Evolutionary conservation across 1,140 invertebrate species (phyloP).

Genomic region (Caenorhabditis elegans): DNA sequence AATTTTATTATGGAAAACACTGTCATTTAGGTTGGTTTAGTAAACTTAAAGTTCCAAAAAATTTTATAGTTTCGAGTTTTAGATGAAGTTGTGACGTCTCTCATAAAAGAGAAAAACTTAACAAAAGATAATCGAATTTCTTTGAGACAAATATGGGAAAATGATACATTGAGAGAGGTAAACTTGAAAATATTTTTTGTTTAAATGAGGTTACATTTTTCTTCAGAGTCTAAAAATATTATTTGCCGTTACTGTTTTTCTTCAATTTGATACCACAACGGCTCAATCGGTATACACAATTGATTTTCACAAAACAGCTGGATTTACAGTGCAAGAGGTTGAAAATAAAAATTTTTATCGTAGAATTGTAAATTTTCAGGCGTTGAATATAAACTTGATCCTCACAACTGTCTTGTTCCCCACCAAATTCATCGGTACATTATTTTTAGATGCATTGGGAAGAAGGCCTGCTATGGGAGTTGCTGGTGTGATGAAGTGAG

Average conservation of each 20-base stretch:
- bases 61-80: neutral
- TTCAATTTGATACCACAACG: neutral
- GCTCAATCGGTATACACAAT: neutral
- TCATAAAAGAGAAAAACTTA: neutral
- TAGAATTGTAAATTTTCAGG: neutral
- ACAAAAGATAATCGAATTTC: neutral
- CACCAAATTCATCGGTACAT: neutral
- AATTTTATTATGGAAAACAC: neutral
- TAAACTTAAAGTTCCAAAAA: neutral
- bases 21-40: neutral
- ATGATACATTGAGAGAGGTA: neutral
- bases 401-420: neutral
- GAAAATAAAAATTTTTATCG: too few species aligned
- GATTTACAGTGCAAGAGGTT: neutral
- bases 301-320: neutral
- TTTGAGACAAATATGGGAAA: neutral
- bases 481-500: neutral
- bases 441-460: neutral
- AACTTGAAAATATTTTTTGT: too few species aligned
- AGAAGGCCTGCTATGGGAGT: neutral
- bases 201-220: too few species aligned
- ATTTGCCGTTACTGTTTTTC: neutral
- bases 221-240: neutral
- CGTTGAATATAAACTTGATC: slow-evolving; percentile 1
- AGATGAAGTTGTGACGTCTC: neutral